These are phyloP conservation scores for Palaemon carinicauda DNA, from an alignment of 1,140 invertebrate genomes.

Conservation along the genomic window DNA sequence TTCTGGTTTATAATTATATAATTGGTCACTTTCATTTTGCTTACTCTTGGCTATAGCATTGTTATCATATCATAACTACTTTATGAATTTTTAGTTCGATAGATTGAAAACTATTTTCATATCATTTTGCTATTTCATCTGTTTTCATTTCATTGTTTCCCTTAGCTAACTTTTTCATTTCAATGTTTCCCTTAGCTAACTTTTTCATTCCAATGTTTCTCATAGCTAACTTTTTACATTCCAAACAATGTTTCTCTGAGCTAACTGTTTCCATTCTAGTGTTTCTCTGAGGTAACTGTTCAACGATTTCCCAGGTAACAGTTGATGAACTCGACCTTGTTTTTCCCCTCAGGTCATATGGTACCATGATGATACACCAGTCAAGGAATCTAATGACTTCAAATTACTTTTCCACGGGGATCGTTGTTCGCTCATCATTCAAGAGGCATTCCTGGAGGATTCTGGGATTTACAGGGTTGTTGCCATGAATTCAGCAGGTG, in stretches of 20 bases:
- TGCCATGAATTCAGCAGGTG: slow-evolving; percentile 81
- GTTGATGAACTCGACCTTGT: background rate
- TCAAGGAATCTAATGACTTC: slow-evolving; percentile 85
- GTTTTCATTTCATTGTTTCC: too few species aligned
- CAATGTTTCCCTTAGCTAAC: too few species aligned
- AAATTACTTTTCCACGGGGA: slow-evolving; percentile 83
- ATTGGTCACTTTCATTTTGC: background rate
- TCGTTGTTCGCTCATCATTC: slow-evolving; percentile 80
- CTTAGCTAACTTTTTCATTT: too few species aligned
- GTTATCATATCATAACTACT: too few species aligned
- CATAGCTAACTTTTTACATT: background rate
- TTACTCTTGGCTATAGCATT: too few species aligned
- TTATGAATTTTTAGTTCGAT: too few species aligned
- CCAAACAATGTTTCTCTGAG: too few species aligned
- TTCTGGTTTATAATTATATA: background rate
- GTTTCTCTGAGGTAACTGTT: background rate
- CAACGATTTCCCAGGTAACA: background rate
- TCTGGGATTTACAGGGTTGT: slow-evolving; percentile 82
- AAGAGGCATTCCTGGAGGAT: slow-evolving; percentile 79
- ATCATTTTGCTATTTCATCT: too few species aligned
- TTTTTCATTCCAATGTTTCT: too few species aligned
- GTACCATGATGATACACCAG: slow-evolving; percentile 83
- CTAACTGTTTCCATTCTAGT: too few species aligned
- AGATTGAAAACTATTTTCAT: too few species aligned
- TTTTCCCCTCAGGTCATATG: slow-evolving; percentile 76